These are phyloP conservation scores for Pogonomyrmex californicus DNA, from an alignment of 1,140 invertebrate genomes.

Conservation along the genomic window DNA sequence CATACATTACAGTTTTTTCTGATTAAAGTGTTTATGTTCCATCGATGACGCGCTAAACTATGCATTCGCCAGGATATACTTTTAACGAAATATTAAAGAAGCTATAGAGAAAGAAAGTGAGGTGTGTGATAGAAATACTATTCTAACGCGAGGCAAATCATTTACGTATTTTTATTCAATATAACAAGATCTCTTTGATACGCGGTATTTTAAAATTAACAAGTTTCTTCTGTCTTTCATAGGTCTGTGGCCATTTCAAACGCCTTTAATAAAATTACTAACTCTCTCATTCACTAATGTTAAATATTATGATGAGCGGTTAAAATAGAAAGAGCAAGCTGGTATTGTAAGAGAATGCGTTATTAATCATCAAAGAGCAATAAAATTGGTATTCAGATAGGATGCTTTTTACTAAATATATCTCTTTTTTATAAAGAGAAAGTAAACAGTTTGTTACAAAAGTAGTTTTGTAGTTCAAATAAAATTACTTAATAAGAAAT, in stretches of 20 bases:
- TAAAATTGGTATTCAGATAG: background rate
- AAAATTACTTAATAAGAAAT: background rate
- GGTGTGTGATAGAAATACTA: too few relatives aligned
- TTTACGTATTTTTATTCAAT: too few relatives aligned
- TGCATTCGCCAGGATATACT: too few relatives aligned
- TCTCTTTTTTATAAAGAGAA: background rate
- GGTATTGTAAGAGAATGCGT: background rate
- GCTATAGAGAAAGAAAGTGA: too few relatives aligned
- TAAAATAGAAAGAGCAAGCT: background rate
- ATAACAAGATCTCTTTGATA: constrained; percentile 43
- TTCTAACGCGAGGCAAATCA: too few relatives aligned
- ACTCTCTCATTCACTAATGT: background rate
- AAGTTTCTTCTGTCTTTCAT: constrained; percentile 19
- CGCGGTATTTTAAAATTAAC: constrained; percentile 42
- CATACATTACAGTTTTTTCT: constrained; percentile 2
- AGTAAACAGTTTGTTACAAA: background rate
- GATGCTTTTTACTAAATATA: background rate
- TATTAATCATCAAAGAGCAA: constrained; percentile 9
- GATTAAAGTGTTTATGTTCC: background rate
- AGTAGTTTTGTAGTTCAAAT: background rate
- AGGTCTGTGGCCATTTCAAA: constrained; percentile 44
- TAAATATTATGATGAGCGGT: background rate
- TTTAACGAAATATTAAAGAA: too few relatives aligned
- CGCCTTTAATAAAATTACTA: background rate
- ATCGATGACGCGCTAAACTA: too few relatives aligned